Evolutionary conservation across 2,888 invertebrate genomes (phyloP).

Genomic region (Hedychridium roseum): DNA sequence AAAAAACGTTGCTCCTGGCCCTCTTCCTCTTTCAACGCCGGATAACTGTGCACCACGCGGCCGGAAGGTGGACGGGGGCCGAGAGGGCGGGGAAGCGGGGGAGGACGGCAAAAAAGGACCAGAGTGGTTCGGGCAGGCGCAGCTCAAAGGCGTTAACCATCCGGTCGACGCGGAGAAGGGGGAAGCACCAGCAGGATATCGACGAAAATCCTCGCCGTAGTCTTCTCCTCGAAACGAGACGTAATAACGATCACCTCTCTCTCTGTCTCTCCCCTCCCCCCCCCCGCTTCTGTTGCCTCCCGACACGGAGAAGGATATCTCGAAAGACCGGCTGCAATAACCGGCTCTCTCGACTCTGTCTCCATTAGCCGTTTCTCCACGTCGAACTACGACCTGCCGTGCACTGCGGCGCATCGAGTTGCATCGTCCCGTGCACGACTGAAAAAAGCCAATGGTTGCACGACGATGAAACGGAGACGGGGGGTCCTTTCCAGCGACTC

Average conservation of each 20-base stretch:
- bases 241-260: constrained; percentile 29
- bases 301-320: background rate
- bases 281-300: background rate
- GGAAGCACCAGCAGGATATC: constrained; percentile 31
- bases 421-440: background rate
- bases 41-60: no score
- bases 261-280: background rate
- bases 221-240: constrained; percentile 30
- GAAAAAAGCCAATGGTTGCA: background rate
- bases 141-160: constrained; percentile 38
- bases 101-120: no score
- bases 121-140: constrained; percentile 27
- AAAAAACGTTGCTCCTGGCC: constrained; percentile 20
- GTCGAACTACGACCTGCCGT: constrained; percentile 10
- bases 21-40: constrained; percentile 17
- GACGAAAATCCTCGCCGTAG: constrained; percentile 31
- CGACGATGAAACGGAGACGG: background rate
- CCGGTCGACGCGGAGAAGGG: constrained; percentile 13
- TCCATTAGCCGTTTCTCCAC: constrained; percentile 25
- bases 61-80: constrained; percentile 10
- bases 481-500: background rate
- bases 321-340: constrained; percentile 26
- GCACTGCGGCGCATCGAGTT: background rate
- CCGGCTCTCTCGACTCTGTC: constrained; percentile 25
- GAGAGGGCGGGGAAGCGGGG: constrained; percentile 25